Evolutionary conservation across 2,888 invertebrate species (phyloP), one percentile per base, ranked within the genome.

Genomic region (Eurois occulta): DNA sequence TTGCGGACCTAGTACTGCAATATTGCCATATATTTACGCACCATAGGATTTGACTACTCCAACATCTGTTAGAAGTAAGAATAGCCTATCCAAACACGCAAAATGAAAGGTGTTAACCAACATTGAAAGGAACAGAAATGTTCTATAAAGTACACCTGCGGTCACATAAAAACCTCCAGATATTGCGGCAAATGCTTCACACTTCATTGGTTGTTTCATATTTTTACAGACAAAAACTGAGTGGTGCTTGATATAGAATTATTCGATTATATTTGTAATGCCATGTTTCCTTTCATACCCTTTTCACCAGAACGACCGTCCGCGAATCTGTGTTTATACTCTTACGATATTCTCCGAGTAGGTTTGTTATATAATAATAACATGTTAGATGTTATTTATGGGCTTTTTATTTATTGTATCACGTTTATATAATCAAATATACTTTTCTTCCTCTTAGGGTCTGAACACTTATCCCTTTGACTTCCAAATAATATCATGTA

Each of bases 71-170:
- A 43, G 55, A 83, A 32, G 16, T 75, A 65, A 28, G 35, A 60
- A 83, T 80, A 70, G 38, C 67, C 73, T 78, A 75, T 52, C 62
- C 78, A 80, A 86, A 88, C 86, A 91, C 86, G 91, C 32, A 77
- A 91, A 91, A 92, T 90, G 87, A 90, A 91, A 92, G 89, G 92
- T 92, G 90, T 91, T 88, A 89, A 88, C 89, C 86, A 88, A 86
- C 91, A 93, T 93, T 91, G 93, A 92, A 91, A 87, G 89, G 90
- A 91, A 91, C 91, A 91, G 86, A 91, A 91, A 86, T 88, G 90
- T 91, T 91, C 92, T 91, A 94, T 95, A 94, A 95, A 94, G 91
- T 92, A 93, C 95, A 95, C 94, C 94, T 94, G 95, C 88, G 93
- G 93, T 92, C 92, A 90, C 91, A 91, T 93, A 94, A 94, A 94